phyloP scores from a whole-genome alignment of 2,797 vertebrate species.

The Micrastur ruficollis region DNA sequence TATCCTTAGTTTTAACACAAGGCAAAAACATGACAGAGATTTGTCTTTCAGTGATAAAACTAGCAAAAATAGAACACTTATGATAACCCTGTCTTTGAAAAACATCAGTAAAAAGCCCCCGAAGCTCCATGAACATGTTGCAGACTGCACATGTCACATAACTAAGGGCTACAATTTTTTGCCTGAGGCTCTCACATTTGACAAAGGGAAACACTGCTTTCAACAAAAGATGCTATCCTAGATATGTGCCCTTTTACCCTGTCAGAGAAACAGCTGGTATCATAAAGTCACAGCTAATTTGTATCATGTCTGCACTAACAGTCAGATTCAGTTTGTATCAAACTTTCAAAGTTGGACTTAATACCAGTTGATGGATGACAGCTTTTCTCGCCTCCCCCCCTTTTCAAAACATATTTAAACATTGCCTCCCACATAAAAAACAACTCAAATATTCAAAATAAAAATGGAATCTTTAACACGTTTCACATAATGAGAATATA shows the following conservation, averaged over 20 bases:
- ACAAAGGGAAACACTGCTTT: slow-evolving; percentile 16
- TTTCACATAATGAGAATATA: neutral
- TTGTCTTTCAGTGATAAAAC: slow-evolving; percentile 34
- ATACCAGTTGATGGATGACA: slow-evolving; percentile 65
- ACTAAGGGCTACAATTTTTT: neutral
- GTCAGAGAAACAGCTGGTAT: slow-evolving; percentile 71
- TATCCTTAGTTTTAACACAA: neutral
- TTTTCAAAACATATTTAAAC: slow-evolving; percentile 10
- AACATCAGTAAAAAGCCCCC: neutral
- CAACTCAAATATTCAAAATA: neutral
- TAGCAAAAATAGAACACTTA: neutral
- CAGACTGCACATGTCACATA: slow-evolving; percentile 25
- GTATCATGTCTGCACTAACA: slow-evolving; percentile 66
- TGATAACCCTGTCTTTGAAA: slow-evolving; percentile 3
- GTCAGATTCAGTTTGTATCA: slow-evolving; percentile 73
- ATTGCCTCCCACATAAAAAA: neutral
- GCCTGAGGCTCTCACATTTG: slow-evolving; percentile 47
- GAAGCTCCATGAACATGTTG: neutral
- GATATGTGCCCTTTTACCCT: slow-evolving; percentile 71
- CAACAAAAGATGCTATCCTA: slow-evolving; percentile 67
- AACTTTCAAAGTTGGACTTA: slow-evolving; percentile 64
- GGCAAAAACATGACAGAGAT: neutral
- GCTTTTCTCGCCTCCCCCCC: neutral
- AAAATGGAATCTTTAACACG: neutral
- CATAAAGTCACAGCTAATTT: slow-evolving; percentile 77